Evolutionary conservation across 2,888 invertebrate genomes (phyloP), one percentile per base, ranked within the genome.

Genomic region (Willowsia nigromaculata): DNA sequence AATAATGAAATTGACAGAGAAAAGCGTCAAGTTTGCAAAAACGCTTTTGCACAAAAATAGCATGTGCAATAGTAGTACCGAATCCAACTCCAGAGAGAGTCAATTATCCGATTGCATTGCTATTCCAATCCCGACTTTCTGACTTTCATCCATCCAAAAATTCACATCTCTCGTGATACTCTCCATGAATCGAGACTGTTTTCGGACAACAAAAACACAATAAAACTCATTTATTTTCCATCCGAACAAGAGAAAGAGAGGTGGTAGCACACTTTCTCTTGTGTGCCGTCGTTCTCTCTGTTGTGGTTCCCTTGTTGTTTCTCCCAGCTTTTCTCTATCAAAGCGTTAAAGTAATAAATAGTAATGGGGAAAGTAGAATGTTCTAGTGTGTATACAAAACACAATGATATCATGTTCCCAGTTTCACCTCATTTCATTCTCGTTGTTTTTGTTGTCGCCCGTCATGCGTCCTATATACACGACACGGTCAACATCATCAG

Each of bases 371-470:
- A 18, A 53, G 13, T 1, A 53, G 13, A 18, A 13, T 2, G 13
- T 18, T 5, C 18, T 3, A 53, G 15, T n/a, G 18, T 3, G 18
- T 53, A 47, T 15, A 18, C 18, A 7, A 15, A 47, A 47, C 47
- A 47, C 47, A 13, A 47, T 37, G 5, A 37, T 9, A 18, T 53
- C 50, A 53, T 78, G 53, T 78, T 40, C n/a, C n/a, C 53, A 53
- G 40, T 18, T 9, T 80, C 80, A 53, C 30, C 59, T 59, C 80
- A 80, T 80, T 80, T 25, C 78, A 78, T 78, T 76, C 76, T 50
- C 43, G 30, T 78, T 53, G 50, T 78, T 50, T 78, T 78, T 18
- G 3, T 53, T 53, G 15, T 53, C n/a, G n/a, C n/a, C n/a, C n/a
- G n/a, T 18, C 50, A 18, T 15, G 47, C 13, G 47, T n/a, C 50